These are phyloP conservation scores for Polypedilum pembai DNA, from an alignment of 1,140 invertebrate genomes.

Conservation along the genomic window DNA sequence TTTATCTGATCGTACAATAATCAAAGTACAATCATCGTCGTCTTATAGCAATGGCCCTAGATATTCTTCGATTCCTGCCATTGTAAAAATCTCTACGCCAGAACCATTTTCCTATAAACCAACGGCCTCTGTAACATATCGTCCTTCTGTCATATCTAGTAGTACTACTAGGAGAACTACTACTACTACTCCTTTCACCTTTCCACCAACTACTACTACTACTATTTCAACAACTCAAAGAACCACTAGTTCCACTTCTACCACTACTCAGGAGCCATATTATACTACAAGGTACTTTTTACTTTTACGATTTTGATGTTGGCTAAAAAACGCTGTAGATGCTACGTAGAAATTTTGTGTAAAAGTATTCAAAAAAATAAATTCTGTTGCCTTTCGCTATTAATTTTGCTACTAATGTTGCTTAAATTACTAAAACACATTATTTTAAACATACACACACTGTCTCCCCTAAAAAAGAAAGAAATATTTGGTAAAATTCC, in stretches of 20 bases:
- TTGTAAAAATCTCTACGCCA: not conserved
- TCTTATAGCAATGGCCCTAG: not conserved
- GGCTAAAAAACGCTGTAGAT: not conserved
- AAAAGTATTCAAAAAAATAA: not conserved
- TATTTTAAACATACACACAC: not conserved
- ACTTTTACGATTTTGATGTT: conserved; percentile 1
- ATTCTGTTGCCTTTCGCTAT: no score
- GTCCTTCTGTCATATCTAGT: not conserved
- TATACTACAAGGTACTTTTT: conserved; percentile 25
- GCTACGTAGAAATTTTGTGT: conserved; percentile 15
- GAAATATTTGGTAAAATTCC: no score
- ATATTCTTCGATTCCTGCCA: not conserved
- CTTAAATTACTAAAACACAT: not conserved
- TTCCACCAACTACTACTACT: not conserved
- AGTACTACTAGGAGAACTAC: not conserved
- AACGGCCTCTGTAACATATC: not conserved
- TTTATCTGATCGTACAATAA: conserved; percentile 36
- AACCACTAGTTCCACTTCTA: not conserved
- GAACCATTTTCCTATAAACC: conserved; percentile 28
- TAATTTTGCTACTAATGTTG: no score
- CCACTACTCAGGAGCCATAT: conserved; percentile 14
- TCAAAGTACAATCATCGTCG: conserved; percentile 33
- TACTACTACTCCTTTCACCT: not conserved
- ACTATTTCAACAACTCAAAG: not conserved
- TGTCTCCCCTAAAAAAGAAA: not conserved